phyloP scores from a whole-genome alignment of 2,888 invertebrate genomes.

The Sinentomon sp. region DNA sequence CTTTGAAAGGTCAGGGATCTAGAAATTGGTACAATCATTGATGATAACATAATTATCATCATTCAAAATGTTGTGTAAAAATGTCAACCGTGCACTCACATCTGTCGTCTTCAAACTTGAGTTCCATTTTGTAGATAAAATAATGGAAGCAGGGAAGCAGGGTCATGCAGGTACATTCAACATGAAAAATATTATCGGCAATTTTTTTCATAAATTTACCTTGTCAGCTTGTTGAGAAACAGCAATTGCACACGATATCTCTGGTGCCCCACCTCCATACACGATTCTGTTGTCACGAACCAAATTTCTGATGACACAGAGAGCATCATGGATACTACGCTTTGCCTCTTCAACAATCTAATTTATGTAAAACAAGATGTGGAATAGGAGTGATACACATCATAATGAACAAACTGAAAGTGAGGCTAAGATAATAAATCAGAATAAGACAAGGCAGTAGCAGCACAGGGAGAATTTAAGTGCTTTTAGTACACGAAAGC shows the following conservation, averaged over 20 bases:
- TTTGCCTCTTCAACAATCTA: constrained; percentile 46
- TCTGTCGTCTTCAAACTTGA: no score
- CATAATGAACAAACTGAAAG: no score
- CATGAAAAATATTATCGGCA: not conserved
- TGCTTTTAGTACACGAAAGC: no score
- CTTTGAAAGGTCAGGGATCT: no score
- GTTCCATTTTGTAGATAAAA: not conserved
- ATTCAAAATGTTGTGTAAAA: no score
- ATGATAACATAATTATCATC: no score
- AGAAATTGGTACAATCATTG: no score
- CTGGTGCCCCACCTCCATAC: constrained; percentile 92
- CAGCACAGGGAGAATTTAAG: no score
- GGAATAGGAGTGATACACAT: no score
- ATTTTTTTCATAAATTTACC: constrained; percentile 22
- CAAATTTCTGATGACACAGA: constrained; percentile 42
- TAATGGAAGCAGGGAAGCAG: not conserved
- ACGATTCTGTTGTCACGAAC: constrained; percentile 47
- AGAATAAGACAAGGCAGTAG: no score
- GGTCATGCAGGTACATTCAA: not conserved
- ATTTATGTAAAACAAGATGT: constrained; percentile 12
- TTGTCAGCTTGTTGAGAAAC: constrained; percentile 69
- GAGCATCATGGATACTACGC: constrained; percentile 40
- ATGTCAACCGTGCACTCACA: no score
- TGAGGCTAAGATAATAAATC: no score
- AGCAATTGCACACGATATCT: constrained; percentile 75